These are phyloP conservation scores for Panagrolaimus sp. DNA, from an alignment of 1,140 invertebrate species.

Conservation along the genomic window DNA sequence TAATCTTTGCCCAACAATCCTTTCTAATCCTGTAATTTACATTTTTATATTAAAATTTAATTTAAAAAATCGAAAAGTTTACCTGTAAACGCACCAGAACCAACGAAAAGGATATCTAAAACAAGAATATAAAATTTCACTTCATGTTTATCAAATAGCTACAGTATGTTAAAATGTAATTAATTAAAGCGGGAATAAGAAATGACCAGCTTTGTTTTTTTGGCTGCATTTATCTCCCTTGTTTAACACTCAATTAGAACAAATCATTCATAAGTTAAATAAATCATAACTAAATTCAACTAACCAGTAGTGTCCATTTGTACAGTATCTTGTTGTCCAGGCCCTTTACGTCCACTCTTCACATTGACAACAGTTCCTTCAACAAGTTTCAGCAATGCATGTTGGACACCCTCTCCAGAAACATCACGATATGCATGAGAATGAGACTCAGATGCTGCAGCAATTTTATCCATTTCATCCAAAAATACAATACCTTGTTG, in stretches of 20 bases:
- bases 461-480: conserved; percentile 98
- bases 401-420: conserved; percentile 85
- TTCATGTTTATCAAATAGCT: too few species aligned
- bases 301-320: conserved; percentile 24
- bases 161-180: too few species aligned
- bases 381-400: conserved; percentile 74
- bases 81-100: conserved; percentile 85
- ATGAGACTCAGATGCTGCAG: conserved; percentile 90
- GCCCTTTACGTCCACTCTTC: conserved; percentile 73
- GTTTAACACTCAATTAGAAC: too few species aligned
- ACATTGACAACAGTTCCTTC: conserved; percentile 96
- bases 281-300: too few species aligned
- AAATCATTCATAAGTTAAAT: conserved; percentile 43
- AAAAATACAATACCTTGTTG: conserved; percentile 82
- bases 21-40: conserved; percentile 84
- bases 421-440: conserved; percentile 74
- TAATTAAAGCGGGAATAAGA: too few species aligned
- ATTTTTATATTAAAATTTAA: too few species aligned
- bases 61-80: too few species aligned
- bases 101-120: conserved; percentile 96
- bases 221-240: too few species aligned
- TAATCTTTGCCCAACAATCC: conserved; percentile 80
- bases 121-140: conserved; percentile 94
- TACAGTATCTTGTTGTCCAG: conserved; percentile 32
- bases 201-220: too few species aligned